phyloP scores from a whole-genome alignment of 2,797 vertebrate species.

The Adelosebastes latens region DNA sequence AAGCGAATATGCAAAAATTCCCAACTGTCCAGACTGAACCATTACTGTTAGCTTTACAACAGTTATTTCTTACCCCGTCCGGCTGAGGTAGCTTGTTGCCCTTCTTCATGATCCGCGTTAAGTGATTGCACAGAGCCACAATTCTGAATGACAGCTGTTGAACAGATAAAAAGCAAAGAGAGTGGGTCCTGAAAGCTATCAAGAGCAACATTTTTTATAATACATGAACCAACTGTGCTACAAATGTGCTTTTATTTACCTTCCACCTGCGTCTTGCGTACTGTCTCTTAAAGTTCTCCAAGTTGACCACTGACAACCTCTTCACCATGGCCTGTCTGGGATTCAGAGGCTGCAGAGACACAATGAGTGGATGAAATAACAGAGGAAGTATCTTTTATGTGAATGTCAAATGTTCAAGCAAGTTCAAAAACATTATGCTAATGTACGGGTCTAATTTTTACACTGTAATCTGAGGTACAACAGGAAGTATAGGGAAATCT shows the following conservation, averaged over 20 bases:
- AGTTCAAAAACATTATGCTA: not conserved
- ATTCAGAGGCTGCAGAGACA: conserved; percentile 88
- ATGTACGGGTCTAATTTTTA: not conserved
- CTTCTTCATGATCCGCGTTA: conserved; percentile 92
- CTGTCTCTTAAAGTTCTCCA: conserved; percentile 95
- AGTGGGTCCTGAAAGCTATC: not conserved
- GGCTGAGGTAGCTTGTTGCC: conserved; percentile 73
- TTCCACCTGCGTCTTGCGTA: conserved; percentile 94
- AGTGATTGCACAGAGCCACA: conserved; percentile 92
- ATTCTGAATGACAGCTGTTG: conserved; percentile 91
- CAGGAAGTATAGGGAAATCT: not conserved
- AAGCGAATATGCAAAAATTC: not conserved
- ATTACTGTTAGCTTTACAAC: not conserved
- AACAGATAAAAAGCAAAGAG: conserved; percentile 26
- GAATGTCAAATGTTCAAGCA: not conserved
- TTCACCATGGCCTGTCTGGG: conserved; percentile 90
- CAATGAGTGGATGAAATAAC: conserved; percentile 21
- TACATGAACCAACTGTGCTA: not conserved
- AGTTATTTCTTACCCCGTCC: conserved; percentile 78
- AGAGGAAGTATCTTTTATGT: not conserved
- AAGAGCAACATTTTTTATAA: not conserved
- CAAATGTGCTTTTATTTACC: conserved; percentile 76
- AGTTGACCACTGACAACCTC: conserved; percentile 91
- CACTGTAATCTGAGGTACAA: not conserved
- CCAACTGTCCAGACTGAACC: not conserved